Base-by-base conservation (phyloP, 2,113 vertebrate species). In the Zingel zingel region DNA sequence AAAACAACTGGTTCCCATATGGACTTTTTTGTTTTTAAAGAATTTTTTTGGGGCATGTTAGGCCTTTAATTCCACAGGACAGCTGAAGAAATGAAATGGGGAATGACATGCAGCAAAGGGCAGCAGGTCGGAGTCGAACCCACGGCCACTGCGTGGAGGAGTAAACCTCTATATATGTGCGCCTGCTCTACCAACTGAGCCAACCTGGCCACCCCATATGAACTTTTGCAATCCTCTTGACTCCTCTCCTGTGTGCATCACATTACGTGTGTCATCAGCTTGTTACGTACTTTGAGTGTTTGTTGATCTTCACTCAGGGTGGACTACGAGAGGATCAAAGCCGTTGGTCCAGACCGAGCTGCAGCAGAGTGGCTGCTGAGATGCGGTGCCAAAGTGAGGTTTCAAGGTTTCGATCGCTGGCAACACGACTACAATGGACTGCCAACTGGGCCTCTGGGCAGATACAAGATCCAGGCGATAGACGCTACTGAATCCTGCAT, bases 331-430 rank as follows among this genome's bases (percentile, higher is more conserved):
- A 95, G 97, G 3, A 99, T 99, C 78, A 93, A 89, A 54, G 94
- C 95, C 0, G 96, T 96, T 0, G 98, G 98, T 0, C 97, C 98
- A 0, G 97, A 99, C 80, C 93, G 97, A 51, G 98, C 98, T 0
- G 98, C 98, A 0, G 96, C 98, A 0, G 98, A 99, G 87, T 99
- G 98, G 98, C 96, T 99, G 62, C 90, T 99, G 84, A 96, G 98
- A 10, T 99, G 98, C 4, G 98, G 98, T 0, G 98, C 98, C 11
- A 89, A 93, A 77, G 98, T 99, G 14, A 91, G 96, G 12, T 99
- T 95, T 58, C 92, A 92, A 3, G 97, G 97, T 89, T 96, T 96
- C 9, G 96, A 98, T 3, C 96, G 89, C 45, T 99, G 97, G 96
- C 97, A 99, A 58, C 94, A 95, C 2, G 97, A 99, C 94, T 99